Percentiles rank a stretch among this genome's conserved stretches.
These are phyloP conservation scores for Potamarius usumacintae DNA, from an alignment of 2,113 vertebrate species.

Conservation along the genomic window DNA sequence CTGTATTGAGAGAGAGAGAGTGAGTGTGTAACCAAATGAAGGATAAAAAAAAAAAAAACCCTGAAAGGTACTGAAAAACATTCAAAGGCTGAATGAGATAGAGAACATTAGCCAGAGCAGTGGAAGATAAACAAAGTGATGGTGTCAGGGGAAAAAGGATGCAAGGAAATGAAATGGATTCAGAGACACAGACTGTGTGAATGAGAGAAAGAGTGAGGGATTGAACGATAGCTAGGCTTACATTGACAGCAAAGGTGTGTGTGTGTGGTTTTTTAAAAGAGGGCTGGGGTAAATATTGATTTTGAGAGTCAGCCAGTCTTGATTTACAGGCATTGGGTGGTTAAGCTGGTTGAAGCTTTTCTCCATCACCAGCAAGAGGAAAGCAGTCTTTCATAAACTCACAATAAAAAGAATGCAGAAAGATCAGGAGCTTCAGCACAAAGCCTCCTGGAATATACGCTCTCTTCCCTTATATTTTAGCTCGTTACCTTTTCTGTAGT, in stretches of 20 bases:
- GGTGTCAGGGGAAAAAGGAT: not conserved
- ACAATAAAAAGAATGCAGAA: not conserved
- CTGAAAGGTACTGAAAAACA: not conserved
- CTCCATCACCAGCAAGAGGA: constrained; percentile 1
- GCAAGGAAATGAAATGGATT: not conserved
- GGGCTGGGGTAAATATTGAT: constrained; percentile 42
- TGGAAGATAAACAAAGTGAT: constrained; percentile 14
- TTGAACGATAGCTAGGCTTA: constrained; percentile 23
- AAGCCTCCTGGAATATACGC: not conserved
- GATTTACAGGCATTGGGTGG: constrained; percentile 36
- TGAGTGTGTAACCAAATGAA: not conserved
- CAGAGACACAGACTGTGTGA: constrained; percentile 26
- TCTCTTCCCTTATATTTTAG: not conserved
- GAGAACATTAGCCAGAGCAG: not conserved
- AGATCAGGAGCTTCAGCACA: not conserved
- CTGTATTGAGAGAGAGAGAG: not conserved
- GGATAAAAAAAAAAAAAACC: not conserved
- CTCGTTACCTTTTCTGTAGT: not conserved
- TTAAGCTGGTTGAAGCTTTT: constrained; percentile 21
- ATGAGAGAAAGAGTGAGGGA: constrained; percentile 35
- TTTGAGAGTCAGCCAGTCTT: constrained; percentile 29
- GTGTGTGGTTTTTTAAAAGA: not conserved
- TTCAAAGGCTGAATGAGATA: constrained; percentile 11
- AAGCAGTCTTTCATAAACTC: constrained; percentile 4
- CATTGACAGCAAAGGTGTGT: constrained; percentile 32